Evolutionary conservation across 2,888 invertebrate genomes (phyloP).

Genomic region (Andrena fulva): DNA sequence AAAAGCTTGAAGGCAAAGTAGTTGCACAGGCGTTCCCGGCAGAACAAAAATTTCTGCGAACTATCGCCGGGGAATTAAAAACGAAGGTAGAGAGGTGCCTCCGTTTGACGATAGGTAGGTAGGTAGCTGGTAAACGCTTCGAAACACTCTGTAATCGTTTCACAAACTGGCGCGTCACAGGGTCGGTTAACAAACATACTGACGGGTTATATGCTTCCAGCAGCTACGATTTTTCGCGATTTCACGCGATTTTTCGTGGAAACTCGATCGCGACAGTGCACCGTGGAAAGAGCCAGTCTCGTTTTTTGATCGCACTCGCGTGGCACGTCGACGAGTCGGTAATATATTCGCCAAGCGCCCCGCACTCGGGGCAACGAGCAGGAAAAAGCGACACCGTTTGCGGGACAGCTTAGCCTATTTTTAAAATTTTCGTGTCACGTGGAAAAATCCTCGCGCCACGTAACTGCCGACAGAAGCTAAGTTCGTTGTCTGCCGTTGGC

Average conservation of each 20-base stretch:
- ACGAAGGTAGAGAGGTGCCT: neutral
- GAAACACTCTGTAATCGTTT: neutral
- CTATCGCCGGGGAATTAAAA: neutral
- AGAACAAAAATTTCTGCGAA: neutral
- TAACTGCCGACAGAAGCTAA: neutral
- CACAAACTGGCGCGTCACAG: neutral
- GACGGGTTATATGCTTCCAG: neutral
- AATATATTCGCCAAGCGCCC: neutral
- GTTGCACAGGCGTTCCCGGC: too few species aligned
- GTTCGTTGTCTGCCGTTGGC: neutral
- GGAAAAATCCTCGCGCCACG: neutral
- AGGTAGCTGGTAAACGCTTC: neutral
- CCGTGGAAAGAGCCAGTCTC: neutral
- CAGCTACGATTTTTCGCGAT: neutral
- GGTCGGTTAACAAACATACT: neutral
- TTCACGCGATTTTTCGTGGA: neutral
- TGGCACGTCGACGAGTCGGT: neutral
- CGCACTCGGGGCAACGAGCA: neutral
- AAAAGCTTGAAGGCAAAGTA: too few species aligned
- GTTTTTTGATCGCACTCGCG: neutral
- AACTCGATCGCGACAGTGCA: neutral
- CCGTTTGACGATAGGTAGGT: too few species aligned
- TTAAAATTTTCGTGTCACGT: conserved; percentile 12
- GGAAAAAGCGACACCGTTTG: conserved; percentile 4
- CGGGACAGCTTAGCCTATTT: neutral